Evolutionary conservation across 2,797 vertebrate species (phyloP), one percentile per base, ranked within the genome.

Genomic region (Diceros bicornis): DNA sequence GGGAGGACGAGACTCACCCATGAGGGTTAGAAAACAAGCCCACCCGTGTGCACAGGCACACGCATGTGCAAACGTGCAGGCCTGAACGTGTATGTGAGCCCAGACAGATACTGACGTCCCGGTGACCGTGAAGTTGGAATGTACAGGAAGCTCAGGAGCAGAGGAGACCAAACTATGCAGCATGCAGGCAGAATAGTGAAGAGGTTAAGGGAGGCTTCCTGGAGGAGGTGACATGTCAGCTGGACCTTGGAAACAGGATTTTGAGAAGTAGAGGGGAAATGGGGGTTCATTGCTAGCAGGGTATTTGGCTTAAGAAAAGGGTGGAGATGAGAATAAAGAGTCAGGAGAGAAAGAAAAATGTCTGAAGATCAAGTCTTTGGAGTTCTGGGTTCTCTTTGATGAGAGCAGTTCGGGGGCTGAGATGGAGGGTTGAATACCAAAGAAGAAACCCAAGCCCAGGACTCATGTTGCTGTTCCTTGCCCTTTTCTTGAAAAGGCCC

Each of bases 61-160:
- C 1, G 20, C 3, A 1, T 6, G 10, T 6, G 14, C 7, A 13
- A 0, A 69, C 0, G 0, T 23, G 12, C 4, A 23, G 44, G 23
- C 44, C 32, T n/a, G 41, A 32, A 17, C n/a, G 7, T 81, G 27
- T 14, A 25, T 0, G 1, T 29, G 68, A 50, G 62, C 64, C 57
- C 41, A 1, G 1, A 6, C 14, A 25, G 64, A 52, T 4, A 27
- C 29, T 7, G 55, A 12, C 29, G 20, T 32, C 32, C 50, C 41
- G 12, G 95, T 14, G 61, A 57, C 68, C 7, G 9, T n/a, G 12
- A 84, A 57, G 44, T 41, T 34, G 41, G 47, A 14, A 37, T 25
- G n/a, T 1, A 34, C 2, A 34, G 27, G 4, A 61, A 74, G 17
- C 47, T 20, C 34, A 25, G 71, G 16, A 32, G 57, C 18, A 71